Conservation (phyloP, 2,797 vertebrate genomes). For the Tangara arthus region DNA sequence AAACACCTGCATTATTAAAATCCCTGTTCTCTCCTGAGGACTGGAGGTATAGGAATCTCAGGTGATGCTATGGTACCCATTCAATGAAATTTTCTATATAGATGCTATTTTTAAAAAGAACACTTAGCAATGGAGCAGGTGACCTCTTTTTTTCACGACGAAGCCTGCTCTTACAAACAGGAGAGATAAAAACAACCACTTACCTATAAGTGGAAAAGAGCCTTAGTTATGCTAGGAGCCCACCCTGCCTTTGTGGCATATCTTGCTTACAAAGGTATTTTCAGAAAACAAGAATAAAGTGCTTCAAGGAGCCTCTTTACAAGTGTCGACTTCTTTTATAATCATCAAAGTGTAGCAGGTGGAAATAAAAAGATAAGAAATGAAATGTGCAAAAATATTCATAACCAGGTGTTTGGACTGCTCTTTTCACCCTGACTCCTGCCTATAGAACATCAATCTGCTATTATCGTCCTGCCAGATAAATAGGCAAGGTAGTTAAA, state of each 20-base stretch:
- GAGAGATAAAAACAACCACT: not conserved
- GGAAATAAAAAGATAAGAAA: conserved; percentile 18
- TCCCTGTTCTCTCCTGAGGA: conserved; percentile 6
- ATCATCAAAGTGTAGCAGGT: not conserved
- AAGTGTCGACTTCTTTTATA: not conserved
- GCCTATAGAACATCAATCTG: not conserved
- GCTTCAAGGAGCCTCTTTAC: not conserved
- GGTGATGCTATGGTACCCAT: not conserved
- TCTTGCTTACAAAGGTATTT: not conserved
- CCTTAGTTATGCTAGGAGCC: not conserved
- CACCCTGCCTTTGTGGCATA: not conserved
- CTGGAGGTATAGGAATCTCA: not conserved
- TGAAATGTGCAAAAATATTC: not conserved
- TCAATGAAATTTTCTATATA: not conserved
- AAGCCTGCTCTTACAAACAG: not conserved
- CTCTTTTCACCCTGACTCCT: not conserved
- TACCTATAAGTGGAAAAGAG: not conserved
- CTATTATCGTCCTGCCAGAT: not conserved
- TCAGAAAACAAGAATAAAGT: not conserved
- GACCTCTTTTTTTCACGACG: not conserved
- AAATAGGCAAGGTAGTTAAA: not conserved
- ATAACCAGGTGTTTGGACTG: not conserved
- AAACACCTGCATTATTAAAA: conserved; percentile 63
- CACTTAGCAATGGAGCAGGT: not conserved
- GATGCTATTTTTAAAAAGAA: conserved; percentile 19